A percentile compares a stretch with the other conserved stretches of the same genome.
Evolutionary conservation across 2,797 vertebrate species (phyloP).

Genomic region (Sebastes itinus): DNA sequence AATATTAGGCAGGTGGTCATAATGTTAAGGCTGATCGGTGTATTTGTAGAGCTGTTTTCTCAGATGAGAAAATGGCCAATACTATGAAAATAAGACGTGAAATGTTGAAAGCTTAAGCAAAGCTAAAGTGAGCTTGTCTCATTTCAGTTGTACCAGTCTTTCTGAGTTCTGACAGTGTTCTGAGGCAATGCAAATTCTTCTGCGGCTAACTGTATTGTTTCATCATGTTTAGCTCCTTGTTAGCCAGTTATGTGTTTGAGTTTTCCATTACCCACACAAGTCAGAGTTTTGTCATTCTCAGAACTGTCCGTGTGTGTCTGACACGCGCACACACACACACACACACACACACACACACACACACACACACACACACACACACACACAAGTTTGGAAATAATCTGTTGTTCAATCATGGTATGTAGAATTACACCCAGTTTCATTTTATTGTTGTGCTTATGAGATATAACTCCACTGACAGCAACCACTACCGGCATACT

Average conservation of each 20-base stretch:
- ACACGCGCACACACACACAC: background rate
- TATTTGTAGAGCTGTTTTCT: too few relatives aligned
- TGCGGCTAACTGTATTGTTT: background rate
- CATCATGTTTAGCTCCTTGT: background rate
- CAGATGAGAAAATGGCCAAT: too few relatives aligned
- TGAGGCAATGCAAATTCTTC: background rate
- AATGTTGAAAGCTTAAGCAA: too few relatives aligned
- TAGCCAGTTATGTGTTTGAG: background rate
- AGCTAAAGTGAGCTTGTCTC: too few relatives aligned
- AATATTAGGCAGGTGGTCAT: too few relatives aligned
- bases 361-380: background rate
- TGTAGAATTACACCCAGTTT: background rate
- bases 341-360: background rate
- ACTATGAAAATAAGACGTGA: too few relatives aligned
- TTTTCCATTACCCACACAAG: conserved; percentile 6
- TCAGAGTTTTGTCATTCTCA: background rate
- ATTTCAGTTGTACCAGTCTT: background rate
- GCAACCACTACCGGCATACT: background rate
- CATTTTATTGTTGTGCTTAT: background rate
- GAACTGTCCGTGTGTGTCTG: background rate
- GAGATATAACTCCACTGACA: background rate
- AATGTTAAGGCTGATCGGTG: too few relatives aligned
- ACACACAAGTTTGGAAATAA: background rate
- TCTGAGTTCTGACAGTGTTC: background rate
- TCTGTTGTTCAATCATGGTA: background rate